Base-by-base conservation (phyloP, 2,797 vertebrate species). In the Manis javanica region DNA sequence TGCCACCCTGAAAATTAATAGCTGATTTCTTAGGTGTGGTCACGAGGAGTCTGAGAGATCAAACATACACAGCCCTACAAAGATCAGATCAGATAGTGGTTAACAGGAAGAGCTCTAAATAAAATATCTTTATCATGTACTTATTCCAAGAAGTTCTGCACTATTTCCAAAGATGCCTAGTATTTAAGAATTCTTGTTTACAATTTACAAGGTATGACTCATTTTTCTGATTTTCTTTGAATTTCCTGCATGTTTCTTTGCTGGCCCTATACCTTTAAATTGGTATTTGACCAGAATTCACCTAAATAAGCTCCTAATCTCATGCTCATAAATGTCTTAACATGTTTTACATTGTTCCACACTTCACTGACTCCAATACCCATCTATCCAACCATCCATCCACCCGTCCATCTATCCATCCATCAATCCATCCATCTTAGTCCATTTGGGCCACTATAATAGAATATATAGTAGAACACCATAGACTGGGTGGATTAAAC, bases 221-320 rank as follows among this genome's bases (percentile, higher is more conserved):
- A 77, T 72, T 95, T 91, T 90, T 63, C 24, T 37, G 2, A 42
- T 79, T 93, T 96, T n/a, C 42, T 90, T 59, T 78, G 37, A 68
- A 68, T 39, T 91, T 83, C 39, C 59, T 88, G 14, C 29, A 82
- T 89, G 37, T 82, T 96, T 88, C 51, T 94, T 59, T 12, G n/a
- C 85, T 81, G 23, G 6, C 26, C 12, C 46, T 49, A 1, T 63
- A 42, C 5, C 53, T 87, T 66, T 71, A 92, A 87, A 26, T 59
- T 69, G 51, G 13, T 77, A 31, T 31, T 61, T 79, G 51, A 79
- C 31, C 51, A 78, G 74, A 94, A 83, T 61, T 91, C 72, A 72
- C 42, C 79, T 87, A 77, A 91, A 83, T 21, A 77, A 90, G 11
- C n/a, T 94, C 61, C 23, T 51, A 61, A 37, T 8, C 31, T 87